These are phyloP conservation scores for Coecobrya sp. DNA, from an alignment of 2,888 invertebrate genomes.

Conservation along the genomic window DNA sequence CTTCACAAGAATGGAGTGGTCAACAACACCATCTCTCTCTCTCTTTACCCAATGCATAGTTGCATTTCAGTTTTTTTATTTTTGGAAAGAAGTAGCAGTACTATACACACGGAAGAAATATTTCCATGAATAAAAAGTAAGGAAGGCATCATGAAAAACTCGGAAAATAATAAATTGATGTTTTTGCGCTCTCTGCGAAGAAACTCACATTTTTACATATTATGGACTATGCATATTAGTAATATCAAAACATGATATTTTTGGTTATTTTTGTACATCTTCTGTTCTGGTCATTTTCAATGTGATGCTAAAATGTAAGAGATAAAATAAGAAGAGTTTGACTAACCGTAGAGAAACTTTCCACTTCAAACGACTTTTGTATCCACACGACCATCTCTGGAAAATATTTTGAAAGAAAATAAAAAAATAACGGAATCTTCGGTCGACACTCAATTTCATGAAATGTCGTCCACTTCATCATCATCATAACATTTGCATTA, in stretches of 20 bases:
- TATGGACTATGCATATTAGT: conserved; percentile 6
- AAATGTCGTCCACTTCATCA: conserved; percentile 83
- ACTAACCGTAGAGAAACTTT: background rate
- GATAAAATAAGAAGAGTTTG: background rate
- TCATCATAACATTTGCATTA: conserved; percentile 86
- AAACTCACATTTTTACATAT: conserved; percentile 50
- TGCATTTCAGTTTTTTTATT: background rate
- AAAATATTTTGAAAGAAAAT: background rate
- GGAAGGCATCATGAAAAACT: conserved; percentile 51
- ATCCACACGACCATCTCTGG: background rate
- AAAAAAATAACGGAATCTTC: background rate
- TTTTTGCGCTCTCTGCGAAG: conserved; percentile 12
- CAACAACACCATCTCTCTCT: background rate
- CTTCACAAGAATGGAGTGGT: conserved; percentile 9
- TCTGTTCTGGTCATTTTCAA: background rate
- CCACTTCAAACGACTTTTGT: background rate
- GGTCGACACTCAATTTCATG: conserved; percentile 73
- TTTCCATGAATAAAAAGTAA: conserved; percentile 31
- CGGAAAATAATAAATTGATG: conserved; percentile 46
- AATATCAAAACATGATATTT: background rate
- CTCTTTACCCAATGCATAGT: background rate
- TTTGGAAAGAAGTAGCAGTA: background rate
- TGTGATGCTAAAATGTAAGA: background rate
- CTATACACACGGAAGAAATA: background rate
- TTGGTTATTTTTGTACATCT: background rate